These are phyloP conservation scores for Myocastor coypus DNA, from an alignment of 2,113 vertebrate genomes.

Conservation along the genomic window DNA sequence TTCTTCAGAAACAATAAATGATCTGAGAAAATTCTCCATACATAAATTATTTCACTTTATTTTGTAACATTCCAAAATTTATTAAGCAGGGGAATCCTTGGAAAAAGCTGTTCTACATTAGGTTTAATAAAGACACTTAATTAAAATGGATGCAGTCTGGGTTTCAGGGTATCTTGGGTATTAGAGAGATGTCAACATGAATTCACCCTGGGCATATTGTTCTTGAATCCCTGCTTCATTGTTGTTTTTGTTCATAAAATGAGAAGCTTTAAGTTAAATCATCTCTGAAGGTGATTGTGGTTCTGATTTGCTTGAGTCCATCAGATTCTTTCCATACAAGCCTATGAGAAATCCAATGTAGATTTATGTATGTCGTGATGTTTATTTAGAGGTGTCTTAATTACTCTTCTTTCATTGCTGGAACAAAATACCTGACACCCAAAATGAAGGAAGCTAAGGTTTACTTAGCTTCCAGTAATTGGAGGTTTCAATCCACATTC, in stretches of 20 bases:
- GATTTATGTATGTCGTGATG: background rate
- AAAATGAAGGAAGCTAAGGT: too few relatives aligned
- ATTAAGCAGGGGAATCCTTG: background rate
- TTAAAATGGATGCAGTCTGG: background rate
- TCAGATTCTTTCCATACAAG: background rate
- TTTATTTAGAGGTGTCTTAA: background rate
- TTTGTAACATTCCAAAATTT: background rate
- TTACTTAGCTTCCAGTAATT: too few relatives aligned
- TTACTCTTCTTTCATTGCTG: too few relatives aligned
- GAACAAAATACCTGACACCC: too few relatives aligned
- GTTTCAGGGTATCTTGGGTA: too few relatives aligned
- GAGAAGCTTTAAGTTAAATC: background rate
- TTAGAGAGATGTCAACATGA: background rate
- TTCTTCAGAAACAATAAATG: background rate
- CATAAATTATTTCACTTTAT: background rate
- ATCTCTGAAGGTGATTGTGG: background rate
- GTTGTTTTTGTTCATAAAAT: background rate
- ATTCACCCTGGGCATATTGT: background rate
- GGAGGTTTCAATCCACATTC: too few relatives aligned
- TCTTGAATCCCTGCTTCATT: background rate
- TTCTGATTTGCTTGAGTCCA: background rate
- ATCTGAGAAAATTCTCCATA: conserved; percentile 11
- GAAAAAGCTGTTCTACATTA: background rate
- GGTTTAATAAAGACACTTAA: background rate
- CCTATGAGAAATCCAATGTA: background rate